Conservation (phyloP, 2,797 vertebrate species). For the Melanotaenia maccullochi region DNA sequence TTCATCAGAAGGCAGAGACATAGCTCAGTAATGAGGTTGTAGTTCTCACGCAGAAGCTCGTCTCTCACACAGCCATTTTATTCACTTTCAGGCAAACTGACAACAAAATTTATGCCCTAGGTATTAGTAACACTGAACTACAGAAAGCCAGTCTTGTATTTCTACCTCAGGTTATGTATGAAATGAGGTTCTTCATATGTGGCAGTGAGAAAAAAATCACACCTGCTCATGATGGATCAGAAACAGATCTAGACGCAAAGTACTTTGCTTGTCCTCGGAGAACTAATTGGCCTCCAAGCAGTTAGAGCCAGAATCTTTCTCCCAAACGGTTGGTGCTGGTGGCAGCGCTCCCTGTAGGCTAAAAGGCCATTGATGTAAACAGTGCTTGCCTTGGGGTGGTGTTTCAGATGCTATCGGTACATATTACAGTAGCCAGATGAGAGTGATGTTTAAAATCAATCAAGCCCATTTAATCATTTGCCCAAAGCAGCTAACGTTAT, state of each 20-base stretch:
- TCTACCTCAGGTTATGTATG: constrained; percentile 72
- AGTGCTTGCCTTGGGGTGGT: constrained; percentile 49
- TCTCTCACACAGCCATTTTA: constrained; percentile 33
- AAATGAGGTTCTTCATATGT: constrained; percentile 59
- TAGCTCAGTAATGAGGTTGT: constrained; percentile 26
- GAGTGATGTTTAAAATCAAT: constrained; percentile 62
- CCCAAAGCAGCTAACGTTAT: constrained; percentile 38
- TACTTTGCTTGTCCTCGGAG: constrained; percentile 16
- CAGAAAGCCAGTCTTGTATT: constrained; percentile 53
- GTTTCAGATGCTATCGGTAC: constrained; percentile 54
- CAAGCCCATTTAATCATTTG: constrained; percentile 50
- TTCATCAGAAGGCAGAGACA: constrained; percentile 57
- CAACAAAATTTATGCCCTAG: constrained; percentile 17
- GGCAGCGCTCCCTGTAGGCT: constrained; percentile 38
- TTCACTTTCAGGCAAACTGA: constrained; percentile 15
- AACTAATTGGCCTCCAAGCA: constrained; percentile 16
- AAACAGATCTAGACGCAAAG: constrained; percentile 32
- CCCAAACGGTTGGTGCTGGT: constrained; percentile 27
- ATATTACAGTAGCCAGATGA: constrained; percentile 34
- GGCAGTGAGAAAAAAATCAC: constrained; percentile 38
- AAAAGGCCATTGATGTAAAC: constrained; percentile 52
- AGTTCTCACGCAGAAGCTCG: constrained; percentile 28
- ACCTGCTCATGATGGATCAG: constrained; percentile 28
- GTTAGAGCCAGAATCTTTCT: constrained; percentile 15
- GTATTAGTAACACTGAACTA: constrained; percentile 37